These are phyloP conservation scores for Sycophaga agraensis DNA, from an alignment of 1,140 invertebrate genomes.

Conservation along the genomic window DNA sequence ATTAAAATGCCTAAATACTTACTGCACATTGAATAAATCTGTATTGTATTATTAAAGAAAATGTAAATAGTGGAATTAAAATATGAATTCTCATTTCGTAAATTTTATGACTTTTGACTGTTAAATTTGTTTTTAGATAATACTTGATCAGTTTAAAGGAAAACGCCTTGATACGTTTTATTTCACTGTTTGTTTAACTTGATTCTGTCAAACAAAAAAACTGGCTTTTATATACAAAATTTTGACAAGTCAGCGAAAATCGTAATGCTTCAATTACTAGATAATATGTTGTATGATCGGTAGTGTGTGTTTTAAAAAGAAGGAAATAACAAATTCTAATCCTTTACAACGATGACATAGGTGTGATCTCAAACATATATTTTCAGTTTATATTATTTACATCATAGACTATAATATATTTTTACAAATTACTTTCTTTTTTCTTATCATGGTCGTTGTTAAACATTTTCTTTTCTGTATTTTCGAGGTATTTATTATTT, in stretches of 20 bases:
- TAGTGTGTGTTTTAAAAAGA: slow-evolving; percentile 11
- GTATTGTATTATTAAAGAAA: not conserved
- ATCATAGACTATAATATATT: too few species aligned
- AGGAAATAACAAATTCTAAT: too few species aligned
- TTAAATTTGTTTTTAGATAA: not conserved
- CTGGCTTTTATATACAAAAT: slow-evolving; percentile 14
- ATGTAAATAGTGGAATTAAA: not conserved
- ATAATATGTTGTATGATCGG: not conserved
- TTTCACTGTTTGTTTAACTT: not conserved
- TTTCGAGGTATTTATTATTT: too few species aligned
- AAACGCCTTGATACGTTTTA: too few species aligned
- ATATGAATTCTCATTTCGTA: not conserved
- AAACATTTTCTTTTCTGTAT: too few species aligned
- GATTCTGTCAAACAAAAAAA: not conserved
- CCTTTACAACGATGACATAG: too few species aligned
- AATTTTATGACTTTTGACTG: not conserved
- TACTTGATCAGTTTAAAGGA: not conserved
- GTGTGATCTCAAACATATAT: too few species aligned
- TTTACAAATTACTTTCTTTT: too few species aligned
- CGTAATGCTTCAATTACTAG: not conserved
- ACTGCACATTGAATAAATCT: not conserved
- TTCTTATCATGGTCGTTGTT: too few species aligned
- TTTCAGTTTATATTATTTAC: too few species aligned
- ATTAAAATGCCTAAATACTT: not conserved
- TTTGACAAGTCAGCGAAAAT: slow-evolving; percentile 4